Evolutionary conservation across 2,888 invertebrate genomes (phyloP).

Genomic region (Synanthedon formicaeformis): DNA sequence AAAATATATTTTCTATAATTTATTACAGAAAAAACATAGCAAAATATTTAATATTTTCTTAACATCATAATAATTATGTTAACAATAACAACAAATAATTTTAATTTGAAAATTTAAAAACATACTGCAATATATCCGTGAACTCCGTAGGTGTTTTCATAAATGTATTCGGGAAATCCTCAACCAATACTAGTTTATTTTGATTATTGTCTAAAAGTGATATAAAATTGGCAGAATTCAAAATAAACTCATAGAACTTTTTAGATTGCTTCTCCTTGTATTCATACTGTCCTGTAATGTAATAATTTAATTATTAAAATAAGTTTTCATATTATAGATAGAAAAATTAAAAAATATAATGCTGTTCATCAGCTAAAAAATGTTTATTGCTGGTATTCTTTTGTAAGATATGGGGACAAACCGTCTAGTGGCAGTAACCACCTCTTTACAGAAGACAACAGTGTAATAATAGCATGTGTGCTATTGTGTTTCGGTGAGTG

Average conservation of each 20-base stretch:
- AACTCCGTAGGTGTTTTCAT: constrained; percentile 75
- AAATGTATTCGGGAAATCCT: constrained; percentile 87
- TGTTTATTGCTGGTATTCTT: neutral
- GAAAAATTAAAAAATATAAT: constrained; percentile 11
- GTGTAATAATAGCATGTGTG: no score
- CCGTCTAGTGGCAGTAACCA: no score
- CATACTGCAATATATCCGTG: constrained; percentile 76
- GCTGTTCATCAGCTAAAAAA: neutral
- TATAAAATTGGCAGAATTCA: constrained; percentile 82
- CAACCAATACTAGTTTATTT: constrained; percentile 75
- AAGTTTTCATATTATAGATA: no score
- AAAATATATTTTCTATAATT: no score
- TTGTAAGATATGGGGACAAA: no score
- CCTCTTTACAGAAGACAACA: no score
- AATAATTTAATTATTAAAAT: no score
- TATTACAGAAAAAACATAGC: no score
- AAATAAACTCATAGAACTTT: constrained; percentile 80
- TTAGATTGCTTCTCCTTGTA: constrained; percentile 73
- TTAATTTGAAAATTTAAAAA: constrained; percentile 6
- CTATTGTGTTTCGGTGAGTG: no score
- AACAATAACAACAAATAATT: no score
- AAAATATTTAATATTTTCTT: no score
- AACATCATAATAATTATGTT: no score
- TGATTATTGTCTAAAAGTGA: constrained; percentile 67
- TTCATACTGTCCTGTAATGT: constrained; percentile 44